Evolutionary conservation across 1,140 invertebrate genomes (phyloP), one percentile per base, ranked within the genome.

Genomic region (Bombus haemorrhoidalis): DNA sequence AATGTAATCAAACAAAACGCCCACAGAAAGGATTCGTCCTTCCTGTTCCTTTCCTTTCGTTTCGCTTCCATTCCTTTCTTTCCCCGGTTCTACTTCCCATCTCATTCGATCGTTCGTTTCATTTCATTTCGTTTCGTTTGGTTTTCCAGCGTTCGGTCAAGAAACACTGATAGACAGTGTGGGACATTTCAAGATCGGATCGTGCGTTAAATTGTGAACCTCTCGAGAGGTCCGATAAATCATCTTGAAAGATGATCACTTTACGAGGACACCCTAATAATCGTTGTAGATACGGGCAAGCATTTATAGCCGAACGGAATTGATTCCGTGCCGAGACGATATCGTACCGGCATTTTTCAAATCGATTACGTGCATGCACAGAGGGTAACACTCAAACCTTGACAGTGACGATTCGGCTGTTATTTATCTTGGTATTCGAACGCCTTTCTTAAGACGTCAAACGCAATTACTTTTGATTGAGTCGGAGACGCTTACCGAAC

Each of bases 1-100:
- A 90, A 87, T 83, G 79, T 77, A 82, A 86, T 90, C 88, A 53
- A 90, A 90, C 66, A 71, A 47, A 82, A 87, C 69, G 83, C 68
- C 79, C 34, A 90, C 71, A 74, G 82, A 78, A 84, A 57, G 34
- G 18, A 22, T n/a, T 25, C 12, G 9, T 59, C 72, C 34, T 72
- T 43, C 25, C 25, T 41, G 12, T 73, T 39, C 25, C 68, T 53
- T 53, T 1, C 18, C 18, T 22, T 53, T 53, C 47, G 18, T 22
- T 53, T 53, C 47, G 5, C 22, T 53, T 12, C 9, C 18, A 22
- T 9, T 41, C n/a, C 37, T 53, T 32, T 41, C 25, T 25, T 6
- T 41, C 32, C 25, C 25, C 22, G 32, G 3, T 10, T 34, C 18
- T 13, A 62, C n/a, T 28, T 10, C 22, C 37, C 28, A 53, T 53